Evolutionary conservation across 2,888 invertebrate species (phyloP).

Genomic region (Platycnemis pennipes): DNA sequence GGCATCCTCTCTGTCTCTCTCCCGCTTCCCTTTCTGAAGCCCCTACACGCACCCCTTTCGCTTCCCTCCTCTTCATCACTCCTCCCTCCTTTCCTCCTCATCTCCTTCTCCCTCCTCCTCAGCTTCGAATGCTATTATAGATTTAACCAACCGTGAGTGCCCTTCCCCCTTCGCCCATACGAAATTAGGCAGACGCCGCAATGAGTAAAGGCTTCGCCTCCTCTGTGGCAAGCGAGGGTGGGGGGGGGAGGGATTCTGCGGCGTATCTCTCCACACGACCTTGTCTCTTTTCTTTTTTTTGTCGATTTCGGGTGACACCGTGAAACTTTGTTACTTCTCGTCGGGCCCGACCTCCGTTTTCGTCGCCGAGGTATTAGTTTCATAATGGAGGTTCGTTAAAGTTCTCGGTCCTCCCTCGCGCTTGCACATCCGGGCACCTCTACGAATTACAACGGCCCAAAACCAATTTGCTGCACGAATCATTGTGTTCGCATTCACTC

Average conservation of each 20-base stretch:
- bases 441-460: no score
- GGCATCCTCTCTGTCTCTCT: no score
- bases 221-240: neutral
- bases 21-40: neutral
- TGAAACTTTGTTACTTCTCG: neutral
- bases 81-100: neutral
- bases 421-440: no score
- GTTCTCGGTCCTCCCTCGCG: neutral
- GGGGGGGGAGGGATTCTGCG: no score
- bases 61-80: neutral
- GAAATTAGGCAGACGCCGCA: neutral
- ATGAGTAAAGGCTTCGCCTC: neutral
- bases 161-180: neutral
- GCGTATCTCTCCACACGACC: neutral
- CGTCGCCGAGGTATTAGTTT: neutral
- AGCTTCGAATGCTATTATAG: neutral
- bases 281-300: neutral
- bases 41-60: neutral
- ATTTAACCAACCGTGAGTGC: neutral
- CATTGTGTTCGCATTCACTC: no score
- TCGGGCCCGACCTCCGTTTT: neutral
- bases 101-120: neutral
- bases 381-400: neutral
- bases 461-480: no score
- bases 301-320: neutral